Percentiles rank a stretch among this genome's conserved stretches.
Conservation (phyloP, 53 echinoderm and acorn worm species). For the Paracentrotus lividus region DNA sequence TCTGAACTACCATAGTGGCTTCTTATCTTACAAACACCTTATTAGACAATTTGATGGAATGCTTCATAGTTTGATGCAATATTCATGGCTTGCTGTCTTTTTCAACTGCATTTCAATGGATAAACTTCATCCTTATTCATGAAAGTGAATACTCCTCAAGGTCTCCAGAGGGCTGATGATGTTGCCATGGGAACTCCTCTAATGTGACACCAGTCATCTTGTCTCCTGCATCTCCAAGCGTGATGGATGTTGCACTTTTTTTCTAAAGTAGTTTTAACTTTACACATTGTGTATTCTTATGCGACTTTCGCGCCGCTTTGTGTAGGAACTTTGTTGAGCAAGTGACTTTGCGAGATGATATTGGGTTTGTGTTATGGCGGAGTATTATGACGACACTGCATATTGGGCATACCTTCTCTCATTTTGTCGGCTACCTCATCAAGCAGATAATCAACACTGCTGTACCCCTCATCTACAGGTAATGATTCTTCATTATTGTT, state of each 20-base stretch:
- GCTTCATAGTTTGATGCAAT: background rate
- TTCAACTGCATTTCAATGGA: background rate
- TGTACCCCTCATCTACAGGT: constrained; percentile 55
- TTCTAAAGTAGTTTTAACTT: background rate
- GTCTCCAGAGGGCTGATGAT: background rate
- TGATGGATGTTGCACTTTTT: background rate
- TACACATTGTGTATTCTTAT: too few relatives aligned
- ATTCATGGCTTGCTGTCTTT: background rate
- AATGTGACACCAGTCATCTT: background rate
- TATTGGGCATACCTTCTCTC: constrained; percentile 55
- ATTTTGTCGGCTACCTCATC: constrained; percentile 26
- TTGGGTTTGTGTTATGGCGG: constrained; percentile 39
- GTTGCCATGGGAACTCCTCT: constrained; percentile 19
- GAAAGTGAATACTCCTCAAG: background rate
- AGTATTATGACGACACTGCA: constrained; percentile 40
- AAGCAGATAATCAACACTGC: background rate
- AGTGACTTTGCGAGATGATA: background rate
- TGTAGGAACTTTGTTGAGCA: background rate
- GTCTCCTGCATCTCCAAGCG: background rate
- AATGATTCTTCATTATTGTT: background rate
- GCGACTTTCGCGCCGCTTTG: background rate
- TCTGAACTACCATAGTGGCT: background rate
- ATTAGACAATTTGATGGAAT: background rate
- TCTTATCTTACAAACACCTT: background rate
- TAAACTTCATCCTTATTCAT: background rate